Conservation (phyloP, 2,113 vertebrate species). For the Peucedramus taeniatus region DNA sequence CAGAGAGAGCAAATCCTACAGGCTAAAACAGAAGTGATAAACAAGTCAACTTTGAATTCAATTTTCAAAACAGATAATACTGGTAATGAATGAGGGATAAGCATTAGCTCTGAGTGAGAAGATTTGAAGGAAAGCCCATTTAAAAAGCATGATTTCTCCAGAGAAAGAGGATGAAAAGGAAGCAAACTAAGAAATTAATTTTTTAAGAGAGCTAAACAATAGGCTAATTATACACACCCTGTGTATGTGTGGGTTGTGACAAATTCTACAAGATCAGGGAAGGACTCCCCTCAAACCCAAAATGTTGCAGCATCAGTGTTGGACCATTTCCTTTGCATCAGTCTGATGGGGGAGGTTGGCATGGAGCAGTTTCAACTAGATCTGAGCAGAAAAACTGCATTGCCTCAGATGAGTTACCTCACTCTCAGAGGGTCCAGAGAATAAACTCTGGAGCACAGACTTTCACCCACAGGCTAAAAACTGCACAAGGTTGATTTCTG, state of each 20-base stretch:
- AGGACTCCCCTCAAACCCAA: background rate
- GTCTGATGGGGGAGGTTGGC: background rate
- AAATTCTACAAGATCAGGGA: background rate
- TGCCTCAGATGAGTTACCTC: background rate
- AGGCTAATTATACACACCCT: background rate
- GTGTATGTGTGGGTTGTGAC: background rate
- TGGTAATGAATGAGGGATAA: background rate
- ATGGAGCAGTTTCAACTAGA: background rate
- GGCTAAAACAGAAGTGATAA: background rate
- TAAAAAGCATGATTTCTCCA: background rate
- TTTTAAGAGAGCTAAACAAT: background rate
- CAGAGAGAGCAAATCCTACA: background rate
- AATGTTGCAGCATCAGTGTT: accelerated
- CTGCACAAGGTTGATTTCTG: background rate
- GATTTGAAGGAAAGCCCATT: background rate
- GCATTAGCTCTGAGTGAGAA: background rate
- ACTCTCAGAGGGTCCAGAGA: background rate
- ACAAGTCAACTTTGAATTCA: background rate
- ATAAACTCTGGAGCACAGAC: background rate
- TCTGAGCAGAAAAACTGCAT: background rate
- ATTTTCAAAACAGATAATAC: background rate
- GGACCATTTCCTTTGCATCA: background rate
- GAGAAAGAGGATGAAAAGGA: background rate
- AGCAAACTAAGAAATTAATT: background rate
- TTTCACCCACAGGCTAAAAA: background rate